Base-by-base conservation (phyloP, 2,797 vertebrate species). In the Florisuga fusca region DNA sequence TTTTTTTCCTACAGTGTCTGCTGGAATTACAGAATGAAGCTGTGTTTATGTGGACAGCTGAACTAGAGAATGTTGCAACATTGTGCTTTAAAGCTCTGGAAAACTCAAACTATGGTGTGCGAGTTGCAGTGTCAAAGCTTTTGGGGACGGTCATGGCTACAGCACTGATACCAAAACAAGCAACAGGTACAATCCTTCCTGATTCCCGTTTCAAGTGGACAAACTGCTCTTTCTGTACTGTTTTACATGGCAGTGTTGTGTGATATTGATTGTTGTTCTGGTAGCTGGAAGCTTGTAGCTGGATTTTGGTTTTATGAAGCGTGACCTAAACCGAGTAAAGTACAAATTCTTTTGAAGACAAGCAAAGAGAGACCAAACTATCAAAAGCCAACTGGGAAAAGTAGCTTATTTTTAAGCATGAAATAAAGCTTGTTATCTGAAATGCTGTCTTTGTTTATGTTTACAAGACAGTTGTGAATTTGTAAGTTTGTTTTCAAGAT, bases 21-120 rank as follows among this genome's bases (percentile, higher is more conserved):
- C 94, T 99, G 91, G 99, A 99, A 98, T 98, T 99, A 80, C 99
- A 99, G 97, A 99, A 99, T 84, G 99, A 99, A 97, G 99, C 99
- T 0, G 99, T 99, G 18, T 99, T 99, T 96, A 99, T 99, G 99
- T 99, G 99, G 99, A 99, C 99, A 79, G 98, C 99, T 57, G 99
- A 99, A 94, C 97, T 99, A 92, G 99, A 99, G 98, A 99, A 99
- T 38, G 96, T 99, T 87, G 99, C 99, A 90, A 99, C 99, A 0
- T 97, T 99, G 69, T 99, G 99, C 95, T 99, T 99, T 92, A 99
- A 99, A 97, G 98, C 99, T 74, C 98, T 99, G 69, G 99, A 99
- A 96, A 99, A 99, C 66, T 99, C 99, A 17, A 99, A 99, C 94
- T 99, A 99, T 54, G 99, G 99, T 2, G 99, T 99, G 48, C 98